These are phyloP conservation scores for Chlorops oryzae DNA, from an alignment of 1,140 invertebrate genomes.

Conservation along the genomic window DNA sequence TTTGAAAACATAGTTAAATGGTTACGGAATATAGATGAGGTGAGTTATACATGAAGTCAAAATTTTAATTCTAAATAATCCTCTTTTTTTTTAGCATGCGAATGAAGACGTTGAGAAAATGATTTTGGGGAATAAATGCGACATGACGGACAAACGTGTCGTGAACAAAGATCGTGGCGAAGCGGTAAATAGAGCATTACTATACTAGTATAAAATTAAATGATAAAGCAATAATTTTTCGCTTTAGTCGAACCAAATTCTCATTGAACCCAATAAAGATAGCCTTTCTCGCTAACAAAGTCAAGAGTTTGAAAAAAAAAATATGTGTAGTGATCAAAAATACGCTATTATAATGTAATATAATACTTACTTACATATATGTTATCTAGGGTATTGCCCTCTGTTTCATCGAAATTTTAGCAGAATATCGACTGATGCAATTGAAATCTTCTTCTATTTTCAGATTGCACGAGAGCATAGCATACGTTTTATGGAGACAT, in stretches of 20 bases:
- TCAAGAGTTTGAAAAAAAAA: too few species aligned
- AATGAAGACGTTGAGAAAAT: slow-evolving; percentile 99
- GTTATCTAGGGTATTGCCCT: too few species aligned
- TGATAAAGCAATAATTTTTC: too few species aligned
- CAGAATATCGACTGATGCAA: neutral
- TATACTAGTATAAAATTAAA: too few species aligned
- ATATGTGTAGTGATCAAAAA: too few species aligned
- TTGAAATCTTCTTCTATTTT: slow-evolving; percentile 9
- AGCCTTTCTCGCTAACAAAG: too few species aligned
- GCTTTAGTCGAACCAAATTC: too few species aligned
- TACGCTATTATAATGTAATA: too few species aligned
- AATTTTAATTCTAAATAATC: neutral
- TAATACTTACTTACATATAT: too few species aligned
- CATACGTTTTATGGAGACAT: slow-evolving; percentile 98
- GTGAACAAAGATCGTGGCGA: slow-evolving; percentile 86
- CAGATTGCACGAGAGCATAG: slow-evolving; percentile 96
- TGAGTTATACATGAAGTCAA: slow-evolving; percentile 34
- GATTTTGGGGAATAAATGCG: slow-evolving; percentile 99
- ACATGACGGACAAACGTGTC: slow-evolving; percentile 95
- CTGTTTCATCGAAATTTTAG: too few species aligned
- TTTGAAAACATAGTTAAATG: slow-evolving; percentile 99
- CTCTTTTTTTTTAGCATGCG: slow-evolving; percentile 70
- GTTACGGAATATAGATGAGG: slow-evolving; percentile 96
- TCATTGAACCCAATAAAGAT: too few species aligned
- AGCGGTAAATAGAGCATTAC: slow-evolving; percentile 70